Percentiles rank a stretch among this genome's conserved stretches.
These are phyloP conservation scores for Cyanistes caeruleus DNA, from an alignment of 2,113 vertebrate species.

Conservation along the genomic window DNA sequence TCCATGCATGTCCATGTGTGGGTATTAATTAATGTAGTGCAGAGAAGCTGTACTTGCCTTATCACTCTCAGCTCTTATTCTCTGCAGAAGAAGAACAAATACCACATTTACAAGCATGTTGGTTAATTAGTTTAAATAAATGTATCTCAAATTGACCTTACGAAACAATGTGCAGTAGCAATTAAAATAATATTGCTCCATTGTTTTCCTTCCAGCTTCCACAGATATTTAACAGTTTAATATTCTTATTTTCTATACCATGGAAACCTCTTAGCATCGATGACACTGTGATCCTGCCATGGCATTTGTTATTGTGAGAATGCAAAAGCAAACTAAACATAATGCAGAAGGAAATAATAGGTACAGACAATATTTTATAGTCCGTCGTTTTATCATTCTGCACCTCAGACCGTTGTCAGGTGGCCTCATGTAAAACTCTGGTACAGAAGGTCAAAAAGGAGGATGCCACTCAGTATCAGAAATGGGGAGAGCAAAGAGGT, in stretches of 20 bases:
- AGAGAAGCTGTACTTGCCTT: background rate
- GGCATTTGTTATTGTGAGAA: background rate
- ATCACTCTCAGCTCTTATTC: background rate
- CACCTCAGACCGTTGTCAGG: background rate
- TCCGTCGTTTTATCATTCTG: background rate
- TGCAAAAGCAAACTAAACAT: background rate
- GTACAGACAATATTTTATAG: background rate
- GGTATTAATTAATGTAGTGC: background rate
- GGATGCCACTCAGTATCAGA: background rate
- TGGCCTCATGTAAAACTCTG: background rate
- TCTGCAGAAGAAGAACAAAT: constrained; percentile 6
- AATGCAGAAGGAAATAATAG: background rate
- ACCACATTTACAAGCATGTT: background rate
- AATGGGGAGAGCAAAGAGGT: background rate
- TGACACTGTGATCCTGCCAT: background rate
- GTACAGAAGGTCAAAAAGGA: background rate
- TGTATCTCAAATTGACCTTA: constrained; percentile 34
- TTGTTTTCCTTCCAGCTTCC: background rate
- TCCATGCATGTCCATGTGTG: background rate
- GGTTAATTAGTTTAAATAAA: constrained; percentile 52
- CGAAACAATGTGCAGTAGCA: background rate
- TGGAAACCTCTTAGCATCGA: background rate
- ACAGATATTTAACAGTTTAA: background rate
- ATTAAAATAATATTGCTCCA: background rate
- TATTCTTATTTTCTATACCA: background rate